phyloP scores from a whole-genome alignment of 30 jellyfish, hydroid and myxozoan genomes.

The Aurelia aurita region DNA sequence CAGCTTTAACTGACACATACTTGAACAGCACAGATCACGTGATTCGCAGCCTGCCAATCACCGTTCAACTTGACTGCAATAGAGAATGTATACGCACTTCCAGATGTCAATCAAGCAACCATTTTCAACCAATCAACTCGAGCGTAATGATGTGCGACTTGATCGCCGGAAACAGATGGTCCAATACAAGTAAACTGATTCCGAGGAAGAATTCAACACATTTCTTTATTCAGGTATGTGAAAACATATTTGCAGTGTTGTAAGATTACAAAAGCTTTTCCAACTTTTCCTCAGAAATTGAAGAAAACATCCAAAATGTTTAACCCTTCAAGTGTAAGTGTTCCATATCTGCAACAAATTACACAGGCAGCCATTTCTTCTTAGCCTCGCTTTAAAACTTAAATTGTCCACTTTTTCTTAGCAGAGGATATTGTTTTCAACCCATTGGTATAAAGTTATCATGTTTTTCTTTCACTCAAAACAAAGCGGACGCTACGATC shows the following conservation, averaged over 20 bases:
- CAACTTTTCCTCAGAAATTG: background rate
- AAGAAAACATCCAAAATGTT: background rate
- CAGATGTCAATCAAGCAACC: no score
- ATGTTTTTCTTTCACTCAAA: no score
- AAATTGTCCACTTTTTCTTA: no score
- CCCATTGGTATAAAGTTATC: no score
- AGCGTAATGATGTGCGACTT: conserved; percentile 32
- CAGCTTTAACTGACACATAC: background rate
- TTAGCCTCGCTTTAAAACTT: no score
- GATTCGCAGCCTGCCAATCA: background rate
- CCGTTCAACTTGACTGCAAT: background rate
- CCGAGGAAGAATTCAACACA: conserved; percentile 17
- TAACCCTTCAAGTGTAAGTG: no score
- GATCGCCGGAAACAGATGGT: conserved; percentile 45
- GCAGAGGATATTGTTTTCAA: no score
- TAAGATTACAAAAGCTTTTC: background rate
- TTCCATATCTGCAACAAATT: no score
- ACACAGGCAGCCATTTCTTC: no score
- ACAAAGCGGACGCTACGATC: no score
- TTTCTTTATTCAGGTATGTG: conserved; percentile 8
- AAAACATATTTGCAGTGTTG: background rate
- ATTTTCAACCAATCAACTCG: no score
- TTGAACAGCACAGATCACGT: conserved; percentile 15
- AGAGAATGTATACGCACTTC: conserved; percentile 24
- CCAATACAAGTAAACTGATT: conserved; percentile 20